These are phyloP conservation scores for Lamellibrachia satsuma DNA, from an alignment of 2,888 invertebrate species.

Conservation along the genomic window DNA sequence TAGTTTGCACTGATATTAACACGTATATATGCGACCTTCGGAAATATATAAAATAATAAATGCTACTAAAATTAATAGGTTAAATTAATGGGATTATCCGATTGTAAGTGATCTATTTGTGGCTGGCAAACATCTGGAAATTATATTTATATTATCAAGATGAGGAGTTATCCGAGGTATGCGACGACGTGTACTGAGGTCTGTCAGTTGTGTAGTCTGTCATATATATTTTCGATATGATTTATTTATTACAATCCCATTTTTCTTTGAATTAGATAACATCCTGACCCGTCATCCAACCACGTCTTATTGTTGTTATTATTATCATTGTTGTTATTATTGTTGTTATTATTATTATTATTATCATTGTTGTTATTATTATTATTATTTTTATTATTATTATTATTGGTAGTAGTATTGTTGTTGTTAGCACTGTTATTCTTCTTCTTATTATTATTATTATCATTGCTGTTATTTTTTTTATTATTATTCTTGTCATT, in stretches of 20 bases:
- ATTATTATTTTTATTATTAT: too few species aligned
- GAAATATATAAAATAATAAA: background rate
- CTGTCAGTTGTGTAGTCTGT: background rate
- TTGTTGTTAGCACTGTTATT: too few species aligned
- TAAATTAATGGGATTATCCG: background rate
- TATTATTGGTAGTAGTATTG: too few species aligned
- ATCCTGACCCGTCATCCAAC: background rate
- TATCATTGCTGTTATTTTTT: too few species aligned
- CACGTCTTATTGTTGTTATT: background rate
- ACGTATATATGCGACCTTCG: background rate
- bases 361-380: too few species aligned
- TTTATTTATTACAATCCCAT: background rate
- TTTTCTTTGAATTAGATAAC: background rate
- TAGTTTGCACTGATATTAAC: background rate
- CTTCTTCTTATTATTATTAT: too few species aligned
- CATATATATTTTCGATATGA: background rate
- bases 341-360: too few species aligned
- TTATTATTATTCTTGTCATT: too few species aligned
- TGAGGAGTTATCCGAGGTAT: background rate
- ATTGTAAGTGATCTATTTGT: background rate
- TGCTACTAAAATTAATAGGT: background rate
- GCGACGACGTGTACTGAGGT: background rate
- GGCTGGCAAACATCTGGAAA: constrained; percentile 5
- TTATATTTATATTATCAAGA: background rate
- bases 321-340: too few species aligned